Base-by-base conservation (phyloP, 1,140 invertebrate genomes). In the Drosophila littoralis region DNA sequence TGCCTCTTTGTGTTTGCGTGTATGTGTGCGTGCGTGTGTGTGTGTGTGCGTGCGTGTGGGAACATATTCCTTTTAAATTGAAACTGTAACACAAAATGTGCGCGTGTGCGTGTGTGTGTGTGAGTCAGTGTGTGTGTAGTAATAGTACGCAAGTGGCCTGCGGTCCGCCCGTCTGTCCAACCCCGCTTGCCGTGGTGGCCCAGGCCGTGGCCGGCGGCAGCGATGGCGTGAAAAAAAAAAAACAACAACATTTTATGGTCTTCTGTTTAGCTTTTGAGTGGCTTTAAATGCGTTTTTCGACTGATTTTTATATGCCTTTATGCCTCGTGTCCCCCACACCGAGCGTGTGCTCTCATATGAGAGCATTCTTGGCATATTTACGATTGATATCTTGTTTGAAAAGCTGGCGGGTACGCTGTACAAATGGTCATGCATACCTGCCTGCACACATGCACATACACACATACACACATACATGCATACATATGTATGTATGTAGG, bases 251-350 rank as follows among this genome's bases (percentile, higher is more conserved):
- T 83, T 83, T 83, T 73, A 83, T 77, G 72, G 77, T 69, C 67
- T 77, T 77, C 59, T 73, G 76, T 83, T 84, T 83, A 79, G 65
- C 77, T 79, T 79, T 75, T 68, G 72, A 83, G 81, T 83, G 81
- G 75, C 81, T 83, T 79, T 84, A 84, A 83, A 83, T 83, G 81
- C 80, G 81, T 83, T 84, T 72, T 64, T 83, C 68, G 81, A 80
- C 67, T 84, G 81, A 83, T 84, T 83, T 83, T 83, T 84, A 84
- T n/a, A n/a, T n/a, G n/a, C n/a, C n/a, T n/a, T n/a, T 83, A 80
- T 76, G 63, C 75, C 70, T 77, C 60, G 33, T 74, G 65, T 57
- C 69, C 63, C 46, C 48, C 12, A 12, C 33, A 22, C 45, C 28
- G 32, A 38, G 45, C 33, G 1, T 22, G 7, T 42, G 17, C 9